Conservation (phyloP, 2,797 vertebrate species). For the Meriones psammophilus region DNA sequence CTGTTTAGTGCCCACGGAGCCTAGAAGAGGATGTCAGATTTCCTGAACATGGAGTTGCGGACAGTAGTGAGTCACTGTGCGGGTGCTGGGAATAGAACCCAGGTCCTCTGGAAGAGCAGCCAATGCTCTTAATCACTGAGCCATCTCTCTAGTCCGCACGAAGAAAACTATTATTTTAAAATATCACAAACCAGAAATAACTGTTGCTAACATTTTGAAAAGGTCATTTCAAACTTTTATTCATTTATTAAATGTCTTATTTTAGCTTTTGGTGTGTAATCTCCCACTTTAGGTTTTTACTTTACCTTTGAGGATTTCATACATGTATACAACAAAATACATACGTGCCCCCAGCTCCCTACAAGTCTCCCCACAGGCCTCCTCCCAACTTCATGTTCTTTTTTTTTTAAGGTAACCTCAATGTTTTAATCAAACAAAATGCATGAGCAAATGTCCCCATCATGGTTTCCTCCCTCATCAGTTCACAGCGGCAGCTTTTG, state of each 20-base stretch:
- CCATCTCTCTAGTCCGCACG: neutral
- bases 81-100: neutral
- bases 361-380: neutral
- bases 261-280: slow-evolving; percentile 6
- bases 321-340: neutral
- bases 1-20: neutral
- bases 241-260: neutral
- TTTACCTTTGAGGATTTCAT: neutral
- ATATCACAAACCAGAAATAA: neutral
- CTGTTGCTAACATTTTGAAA: neutral
- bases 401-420: neutral
- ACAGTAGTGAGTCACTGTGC: neutral
- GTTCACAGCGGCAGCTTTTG: neutral
- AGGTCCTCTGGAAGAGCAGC: neutral
- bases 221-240: neutral
- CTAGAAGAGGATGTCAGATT: neutral
- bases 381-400: neutral
- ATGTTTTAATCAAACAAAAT: neutral
- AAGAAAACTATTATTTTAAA: neutral
- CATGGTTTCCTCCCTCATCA: neutral
- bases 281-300: neutral
- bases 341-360: no score
- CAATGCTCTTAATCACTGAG: neutral
- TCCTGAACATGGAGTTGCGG: neutral
- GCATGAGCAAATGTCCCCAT: neutral